These are phyloP conservation scores for Sinocyclocheilus rhinocerous DNA, from an alignment of 2,113 vertebrate species.

Conservation along the genomic window DNA sequence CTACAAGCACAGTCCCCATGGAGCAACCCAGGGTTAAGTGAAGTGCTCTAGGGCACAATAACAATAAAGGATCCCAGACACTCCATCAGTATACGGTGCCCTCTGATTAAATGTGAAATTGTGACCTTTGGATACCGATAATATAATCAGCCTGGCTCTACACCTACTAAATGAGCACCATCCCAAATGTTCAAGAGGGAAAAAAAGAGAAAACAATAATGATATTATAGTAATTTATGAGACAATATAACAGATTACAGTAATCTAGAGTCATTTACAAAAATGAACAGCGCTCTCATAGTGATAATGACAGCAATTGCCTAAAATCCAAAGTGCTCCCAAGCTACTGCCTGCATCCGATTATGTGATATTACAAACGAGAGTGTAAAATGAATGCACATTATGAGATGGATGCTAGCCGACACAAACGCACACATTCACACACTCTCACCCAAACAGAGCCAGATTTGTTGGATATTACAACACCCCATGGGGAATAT, in stretches of 20 bases:
- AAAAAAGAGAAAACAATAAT: neutral
- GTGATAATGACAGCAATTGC: conserved; percentile 17
- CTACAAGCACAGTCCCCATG: neutral
- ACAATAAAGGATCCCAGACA: neutral
- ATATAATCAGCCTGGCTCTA: neutral
- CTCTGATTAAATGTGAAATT: neutral
- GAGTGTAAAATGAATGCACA: conserved; percentile 34
- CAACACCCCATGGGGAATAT: conserved; percentile 43
- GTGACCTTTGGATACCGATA: neutral
- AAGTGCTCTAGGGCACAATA: neutral
- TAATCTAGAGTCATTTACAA: conserved; percentile 14
- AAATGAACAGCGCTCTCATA: conserved; percentile 12
- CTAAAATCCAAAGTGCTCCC: conserved; percentile 12
- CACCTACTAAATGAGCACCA: neutral
- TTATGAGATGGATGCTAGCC: conserved; percentile 35
- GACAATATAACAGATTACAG: conserved; percentile 3
- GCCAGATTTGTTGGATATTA: conserved; percentile 43
- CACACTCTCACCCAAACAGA: conserved; percentile 33
- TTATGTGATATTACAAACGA: conserved; percentile 34
- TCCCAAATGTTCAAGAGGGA: neutral
- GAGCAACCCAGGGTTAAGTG: neutral
- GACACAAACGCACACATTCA: conserved; percentile 30
- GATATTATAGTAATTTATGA: neutral
- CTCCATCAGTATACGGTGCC: neutral
- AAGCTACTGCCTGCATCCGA: conserved; percentile 28